These are phyloP conservation scores for Ginglymostoma cirratum DNA, from an alignment of 2,113 vertebrate genomes.

Conservation along the genomic window DNA sequence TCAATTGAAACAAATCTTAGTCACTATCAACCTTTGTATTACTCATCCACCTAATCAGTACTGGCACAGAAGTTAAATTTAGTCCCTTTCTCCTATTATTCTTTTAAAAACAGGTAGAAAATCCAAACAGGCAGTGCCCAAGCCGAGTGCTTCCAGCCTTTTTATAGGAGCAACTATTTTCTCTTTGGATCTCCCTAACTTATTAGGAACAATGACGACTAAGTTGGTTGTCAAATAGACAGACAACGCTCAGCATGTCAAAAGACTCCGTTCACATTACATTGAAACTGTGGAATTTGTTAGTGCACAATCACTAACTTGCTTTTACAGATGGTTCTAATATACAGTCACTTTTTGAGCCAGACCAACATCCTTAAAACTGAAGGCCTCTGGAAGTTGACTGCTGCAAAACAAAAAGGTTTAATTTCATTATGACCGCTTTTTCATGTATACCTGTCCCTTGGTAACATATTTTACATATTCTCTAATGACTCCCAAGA, in stretches of 20 bases:
- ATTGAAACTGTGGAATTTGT: too few relatives aligned
- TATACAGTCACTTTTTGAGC: neutral
- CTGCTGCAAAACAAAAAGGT: neutral
- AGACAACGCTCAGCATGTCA: neutral
- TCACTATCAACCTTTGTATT: neutral
- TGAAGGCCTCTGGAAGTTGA: neutral
- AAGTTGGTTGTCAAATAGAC: neutral
- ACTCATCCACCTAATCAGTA: neutral
- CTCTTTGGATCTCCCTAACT: neutral
- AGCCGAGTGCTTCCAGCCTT: neutral
- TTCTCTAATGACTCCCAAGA: neutral
- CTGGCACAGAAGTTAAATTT: neutral
- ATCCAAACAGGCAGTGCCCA: neutral
- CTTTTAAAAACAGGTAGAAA: neutral
- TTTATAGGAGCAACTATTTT: neutral
- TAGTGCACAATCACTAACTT: neutral
- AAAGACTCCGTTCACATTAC: neutral
- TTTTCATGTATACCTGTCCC: neutral
- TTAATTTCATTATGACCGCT: neutral
- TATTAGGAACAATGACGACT: neutral
- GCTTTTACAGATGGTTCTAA: neutral
- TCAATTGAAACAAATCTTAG: neutral
- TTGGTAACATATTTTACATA: neutral
- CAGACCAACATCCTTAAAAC: neutral
- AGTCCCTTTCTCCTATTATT: neutral